Evolutionary conservation across 2,888 invertebrate genomes (phyloP).

Genomic region (Trichopoda pennipes): DNA sequence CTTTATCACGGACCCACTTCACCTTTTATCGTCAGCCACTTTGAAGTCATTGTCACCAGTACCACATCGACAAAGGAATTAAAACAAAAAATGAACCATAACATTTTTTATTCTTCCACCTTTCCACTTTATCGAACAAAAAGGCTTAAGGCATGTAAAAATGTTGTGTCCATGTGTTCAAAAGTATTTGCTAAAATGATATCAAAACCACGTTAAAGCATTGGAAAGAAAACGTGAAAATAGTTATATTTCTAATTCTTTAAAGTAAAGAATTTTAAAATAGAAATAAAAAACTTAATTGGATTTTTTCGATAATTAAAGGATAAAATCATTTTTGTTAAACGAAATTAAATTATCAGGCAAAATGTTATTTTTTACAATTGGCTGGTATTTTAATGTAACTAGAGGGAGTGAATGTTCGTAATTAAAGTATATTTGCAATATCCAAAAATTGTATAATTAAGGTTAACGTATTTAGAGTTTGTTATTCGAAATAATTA

Average conservation of each 20-base stretch:
- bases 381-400: too few species aligned
- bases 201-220: slow-evolving; percentile 6
- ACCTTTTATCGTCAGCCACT: slow-evolving; percentile 1
- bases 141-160: background rate
- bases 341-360: too few species aligned
- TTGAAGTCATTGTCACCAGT: slow-evolving; percentile 8
- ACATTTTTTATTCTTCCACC: slow-evolving; percentile 1
- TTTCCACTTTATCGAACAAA: background rate
- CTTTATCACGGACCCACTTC: slow-evolving; percentile 20
- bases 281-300: too few species aligned
- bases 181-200: slow-evolving; percentile 2
- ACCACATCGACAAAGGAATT: background rate
- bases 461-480: too few species aligned
- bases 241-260: background rate
- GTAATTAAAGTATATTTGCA: too few species aligned
- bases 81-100: slow-evolving; percentile 4
- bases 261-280: background rate
- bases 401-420: too few species aligned
- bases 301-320: too few species aligned
- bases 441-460: too few species aligned
- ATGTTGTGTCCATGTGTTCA: background rate
- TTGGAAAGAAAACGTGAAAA: background rate
- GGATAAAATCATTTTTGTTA: too few species aligned
- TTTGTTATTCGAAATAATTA: too few species aligned
- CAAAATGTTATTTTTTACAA: too few species aligned